These are phyloP conservation scores for Menidia menidia DNA, from an alignment of 2,797 vertebrate species.

Conservation along the genomic window DNA sequence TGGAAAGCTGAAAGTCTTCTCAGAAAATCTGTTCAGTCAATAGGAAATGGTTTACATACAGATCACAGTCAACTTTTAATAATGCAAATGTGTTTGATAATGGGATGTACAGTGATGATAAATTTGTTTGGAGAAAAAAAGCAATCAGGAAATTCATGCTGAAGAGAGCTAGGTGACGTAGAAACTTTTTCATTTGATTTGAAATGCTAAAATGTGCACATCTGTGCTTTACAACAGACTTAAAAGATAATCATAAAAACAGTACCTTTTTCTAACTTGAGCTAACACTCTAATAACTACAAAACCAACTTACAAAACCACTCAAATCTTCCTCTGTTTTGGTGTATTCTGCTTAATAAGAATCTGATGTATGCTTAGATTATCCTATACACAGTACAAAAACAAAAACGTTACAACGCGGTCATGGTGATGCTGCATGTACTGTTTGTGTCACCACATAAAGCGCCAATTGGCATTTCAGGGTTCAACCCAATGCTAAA, in stretches of 20 bases:
- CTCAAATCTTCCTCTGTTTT: slow-evolving; percentile 1
- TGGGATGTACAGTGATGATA: neutral
- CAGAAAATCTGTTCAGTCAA: slow-evolving; percentile 16
- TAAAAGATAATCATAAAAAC: too few relatives aligned
- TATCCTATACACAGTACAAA: neutral
- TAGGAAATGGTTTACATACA: slow-evolving; percentile 14
- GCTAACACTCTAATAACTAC: too few relatives aligned
- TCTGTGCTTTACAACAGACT: too few relatives aligned
- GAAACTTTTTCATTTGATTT: slow-evolving; percentile 8
- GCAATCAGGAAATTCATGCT: neutral
- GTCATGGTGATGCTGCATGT: slow-evolving; percentile 2
- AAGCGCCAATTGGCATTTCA: too few relatives aligned
- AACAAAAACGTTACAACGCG: slow-evolving; percentile 12
- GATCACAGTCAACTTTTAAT: slow-evolving; percentile 55
- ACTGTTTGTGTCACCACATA: neutral
- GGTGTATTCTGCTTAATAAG: slow-evolving; percentile 2
- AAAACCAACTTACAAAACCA: neutral
- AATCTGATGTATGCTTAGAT: too few relatives aligned
- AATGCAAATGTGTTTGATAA: slow-evolving; percentile 37
- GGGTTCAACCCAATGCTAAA: too few relatives aligned
- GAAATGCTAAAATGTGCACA: neutral
- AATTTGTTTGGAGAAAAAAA: slow-evolving; percentile 3
- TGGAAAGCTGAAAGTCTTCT: too few relatives aligned
- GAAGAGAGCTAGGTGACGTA: neutral
- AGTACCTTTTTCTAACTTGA: neutral